Evolutionary conservation across 1,140 invertebrate species (phyloP).

Genomic region (Drosophila eugracilis): DNA sequence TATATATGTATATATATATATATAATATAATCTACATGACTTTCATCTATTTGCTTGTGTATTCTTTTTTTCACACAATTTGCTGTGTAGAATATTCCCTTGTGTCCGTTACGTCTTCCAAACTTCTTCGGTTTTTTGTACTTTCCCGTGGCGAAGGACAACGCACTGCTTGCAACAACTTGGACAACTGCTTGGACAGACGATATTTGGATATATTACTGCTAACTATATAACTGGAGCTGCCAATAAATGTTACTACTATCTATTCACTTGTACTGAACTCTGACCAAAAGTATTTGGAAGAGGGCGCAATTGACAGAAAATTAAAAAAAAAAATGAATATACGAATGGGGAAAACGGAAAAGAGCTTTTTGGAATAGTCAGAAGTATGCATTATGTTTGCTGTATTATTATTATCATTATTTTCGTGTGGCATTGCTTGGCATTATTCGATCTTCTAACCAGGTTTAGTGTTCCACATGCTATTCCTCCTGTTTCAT

Average conservation of each 20-base stretch:
- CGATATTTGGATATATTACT: slow-evolving; percentile 5
- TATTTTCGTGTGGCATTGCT: slow-evolving; percentile 54
- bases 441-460: slow-evolving; percentile 30
- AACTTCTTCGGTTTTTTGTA: slow-evolving; percentile 17
- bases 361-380: slow-evolving; percentile 29
- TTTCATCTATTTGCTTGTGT: slow-evolving; percentile 32
- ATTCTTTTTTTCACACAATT: neutral
- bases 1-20: slow-evolving; percentile 45
- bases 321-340: slow-evolving; percentile 10
- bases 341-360: slow-evolving; percentile 1
- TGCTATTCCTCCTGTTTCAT: slow-evolving; percentile 19
- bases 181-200: slow-evolving; percentile 12
- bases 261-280: slow-evolving; percentile 4
- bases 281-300: slow-evolving; percentile 6
- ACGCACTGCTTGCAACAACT: slow-evolving; percentile 14
- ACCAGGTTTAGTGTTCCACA: slow-evolving; percentile 20
- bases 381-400: slow-evolving; percentile 53
- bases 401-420: slow-evolving; percentile 62
- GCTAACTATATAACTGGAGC: slow-evolving; percentile 17
- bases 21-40: slow-evolving; percentile 51
- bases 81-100: slow-evolving; percentile 39
- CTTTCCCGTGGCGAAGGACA: slow-evolving; percentile 6
- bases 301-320: slow-evolving; percentile 2
- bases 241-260: slow-evolving; percentile 11
- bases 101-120: slow-evolving; percentile 41